Conservation (phyloP, 2,113 vertebrate species). For the Pelmatolapia mariae region DNA sequence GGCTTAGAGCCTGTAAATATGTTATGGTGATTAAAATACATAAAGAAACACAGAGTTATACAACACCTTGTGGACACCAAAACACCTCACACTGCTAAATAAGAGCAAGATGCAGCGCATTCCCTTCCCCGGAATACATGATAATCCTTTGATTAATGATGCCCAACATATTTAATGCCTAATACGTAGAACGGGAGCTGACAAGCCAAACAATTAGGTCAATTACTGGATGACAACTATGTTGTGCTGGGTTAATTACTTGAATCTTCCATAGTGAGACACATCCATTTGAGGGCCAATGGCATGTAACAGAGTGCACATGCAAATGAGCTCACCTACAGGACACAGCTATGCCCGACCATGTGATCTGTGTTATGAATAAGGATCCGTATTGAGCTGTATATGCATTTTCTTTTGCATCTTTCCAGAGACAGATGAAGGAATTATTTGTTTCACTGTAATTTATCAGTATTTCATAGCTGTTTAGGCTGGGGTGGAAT, state of each 20-base stretch:
- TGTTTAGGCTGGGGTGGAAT: neutral
- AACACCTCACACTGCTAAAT: conserved; percentile 25
- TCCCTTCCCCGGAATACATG: conserved; percentile 6
- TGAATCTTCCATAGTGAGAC: conserved; percentile 21
- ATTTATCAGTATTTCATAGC: conserved; percentile 10
- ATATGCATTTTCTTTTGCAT: neutral
- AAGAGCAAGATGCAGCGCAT: conserved; percentile 25
- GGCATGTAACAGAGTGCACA: conserved; percentile 55
- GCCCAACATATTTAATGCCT: conserved; percentile 53
- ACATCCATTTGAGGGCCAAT: conserved; percentile 51
- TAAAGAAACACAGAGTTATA: neutral
- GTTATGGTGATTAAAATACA: conserved; percentile 21
- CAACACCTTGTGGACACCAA: conserved; percentile 11
- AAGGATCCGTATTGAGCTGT: neutral
- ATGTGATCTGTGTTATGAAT: conserved; percentile 9
- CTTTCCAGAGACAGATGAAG: neutral
- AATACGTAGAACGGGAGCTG: conserved; percentile 55
- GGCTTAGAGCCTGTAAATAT: conserved; percentile 43
- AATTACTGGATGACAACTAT: conserved; percentile 62
- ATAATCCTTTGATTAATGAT: conserved; percentile 67
- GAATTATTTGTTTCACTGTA: neutral
- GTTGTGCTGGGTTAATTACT: conserved; percentile 68
- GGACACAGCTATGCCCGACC: neutral
- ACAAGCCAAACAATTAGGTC: conserved; percentile 72
- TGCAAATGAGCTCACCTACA: conserved; percentile 61